phyloP scores from a whole-genome alignment of 2,888 invertebrate species.

The Alviniconcha strummeri region DNA sequence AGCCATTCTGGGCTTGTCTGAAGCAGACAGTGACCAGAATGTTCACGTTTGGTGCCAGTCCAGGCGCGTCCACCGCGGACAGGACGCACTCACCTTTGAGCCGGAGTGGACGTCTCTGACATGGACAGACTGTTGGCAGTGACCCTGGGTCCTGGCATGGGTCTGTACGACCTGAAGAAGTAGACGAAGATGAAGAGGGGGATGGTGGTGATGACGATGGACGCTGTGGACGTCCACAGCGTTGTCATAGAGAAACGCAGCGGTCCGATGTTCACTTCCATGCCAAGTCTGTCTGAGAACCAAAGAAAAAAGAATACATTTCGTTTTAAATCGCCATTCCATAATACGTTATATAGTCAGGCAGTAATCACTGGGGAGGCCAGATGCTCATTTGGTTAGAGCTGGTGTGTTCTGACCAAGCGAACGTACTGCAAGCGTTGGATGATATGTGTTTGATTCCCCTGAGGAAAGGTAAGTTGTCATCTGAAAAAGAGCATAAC shows the following conservation, averaged over 20 bases:
- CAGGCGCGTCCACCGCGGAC: too few species aligned
- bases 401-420: too few species aligned
- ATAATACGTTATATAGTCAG: background rate
- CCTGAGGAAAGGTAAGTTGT: too few species aligned
- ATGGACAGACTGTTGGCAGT: background rate
- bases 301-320: background rate
- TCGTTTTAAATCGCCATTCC: too few species aligned
- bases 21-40: too few species aligned
- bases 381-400: background rate
- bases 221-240: constrained; percentile 43
- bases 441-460: too few species aligned
- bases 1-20: too few species aligned
- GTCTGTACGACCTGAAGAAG: constrained; percentile 47
- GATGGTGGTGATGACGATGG: constrained; percentile 64
- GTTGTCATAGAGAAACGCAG: constrained; percentile 8
- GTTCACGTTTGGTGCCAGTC: too few species aligned
- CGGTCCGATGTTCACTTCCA: constrained; percentile 3
- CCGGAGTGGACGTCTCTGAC: too few species aligned
- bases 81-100: too few species aligned
- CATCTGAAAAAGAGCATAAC: too few species aligned
- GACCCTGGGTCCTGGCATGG: background rate
- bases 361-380: background rate
- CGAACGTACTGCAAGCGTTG: too few species aligned
- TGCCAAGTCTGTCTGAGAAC: background rate
- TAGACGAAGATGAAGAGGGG: constrained; percentile 63